Conservation (phyloP, 2,797 vertebrate species). For the Pangasius djambal region DNA sequence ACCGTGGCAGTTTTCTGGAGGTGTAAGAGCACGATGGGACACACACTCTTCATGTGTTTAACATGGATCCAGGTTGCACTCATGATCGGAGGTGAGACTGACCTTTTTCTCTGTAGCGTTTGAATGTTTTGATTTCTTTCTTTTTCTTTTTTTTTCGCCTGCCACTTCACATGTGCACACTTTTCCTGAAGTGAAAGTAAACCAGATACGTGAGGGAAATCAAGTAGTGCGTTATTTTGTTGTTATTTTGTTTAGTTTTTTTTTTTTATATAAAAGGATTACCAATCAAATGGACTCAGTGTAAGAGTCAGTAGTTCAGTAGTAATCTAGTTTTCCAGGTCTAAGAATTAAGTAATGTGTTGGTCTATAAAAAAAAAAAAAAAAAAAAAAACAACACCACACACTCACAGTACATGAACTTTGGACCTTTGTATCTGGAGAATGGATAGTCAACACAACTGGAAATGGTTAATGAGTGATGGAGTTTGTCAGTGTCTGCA, state of each 20-base stretch:
- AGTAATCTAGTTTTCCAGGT: not conserved
- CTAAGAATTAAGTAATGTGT: not conserved
- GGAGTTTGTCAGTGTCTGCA: constrained; percentile 22
- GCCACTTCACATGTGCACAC: not conserved
- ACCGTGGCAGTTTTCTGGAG: not conserved
- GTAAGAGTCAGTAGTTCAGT: too few species aligned
- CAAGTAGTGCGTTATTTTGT: not conserved
- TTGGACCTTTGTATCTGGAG: constrained; percentile 37
- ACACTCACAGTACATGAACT: constrained; percentile 19
- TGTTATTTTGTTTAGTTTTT: not conserved
- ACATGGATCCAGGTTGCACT: not conserved
- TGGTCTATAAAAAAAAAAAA: not conserved
- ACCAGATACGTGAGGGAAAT: not conserved
- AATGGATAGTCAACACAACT: not conserved
- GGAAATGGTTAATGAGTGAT: constrained; percentile 54
- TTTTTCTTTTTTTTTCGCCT: not conserved
- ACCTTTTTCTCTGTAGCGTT: not conserved
- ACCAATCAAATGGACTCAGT: not conserved
- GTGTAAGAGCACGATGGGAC: constrained; percentile 6
- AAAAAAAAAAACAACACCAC: too few species aligned
- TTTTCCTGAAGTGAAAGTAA: not conserved
- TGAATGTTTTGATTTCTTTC: not conserved
- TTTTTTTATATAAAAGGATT: not conserved
- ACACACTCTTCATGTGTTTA: not conserved
- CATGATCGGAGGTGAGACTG: constrained; percentile 30